Percentiles rank a stretch among this genome's conserved stretches.
Conservation (phyloP, 2,888 invertebrate species). For the Drosophila macrospina region DNA sequence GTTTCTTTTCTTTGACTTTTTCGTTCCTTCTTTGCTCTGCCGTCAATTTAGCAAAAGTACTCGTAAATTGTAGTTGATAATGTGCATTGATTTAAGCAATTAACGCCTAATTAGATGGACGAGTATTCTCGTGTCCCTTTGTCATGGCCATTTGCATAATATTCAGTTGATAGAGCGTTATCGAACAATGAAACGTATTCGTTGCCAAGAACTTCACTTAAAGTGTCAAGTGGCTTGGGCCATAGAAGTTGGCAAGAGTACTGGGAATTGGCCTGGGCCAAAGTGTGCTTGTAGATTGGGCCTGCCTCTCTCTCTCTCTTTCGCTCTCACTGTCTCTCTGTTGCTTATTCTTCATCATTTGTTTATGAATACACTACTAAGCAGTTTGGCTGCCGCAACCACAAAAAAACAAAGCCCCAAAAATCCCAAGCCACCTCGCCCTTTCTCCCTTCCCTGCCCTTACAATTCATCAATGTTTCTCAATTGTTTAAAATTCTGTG, state of each 20-base stretch:
- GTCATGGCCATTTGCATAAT: constrained; percentile 55
- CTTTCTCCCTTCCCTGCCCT: neutral
- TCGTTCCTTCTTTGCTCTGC: constrained; percentile 1
- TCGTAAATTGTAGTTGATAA: constrained; percentile 38
- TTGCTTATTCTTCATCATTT: constrained; percentile 63
- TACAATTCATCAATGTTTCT: constrained; percentile 43
- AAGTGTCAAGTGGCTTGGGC: constrained; percentile 71
- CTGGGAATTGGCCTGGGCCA: neutral
- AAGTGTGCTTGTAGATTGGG: constrained; percentile 4
- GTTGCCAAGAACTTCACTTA: constrained; percentile 45
- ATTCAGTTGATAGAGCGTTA: constrained; percentile 24
- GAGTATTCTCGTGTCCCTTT: constrained; percentile 5
- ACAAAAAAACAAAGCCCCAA: neutral
- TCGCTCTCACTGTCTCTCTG: neutral
- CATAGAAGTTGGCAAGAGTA: constrained; percentile 7
- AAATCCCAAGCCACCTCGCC: neutral
- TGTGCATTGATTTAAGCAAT: constrained; percentile 69
- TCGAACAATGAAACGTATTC: constrained; percentile 27
- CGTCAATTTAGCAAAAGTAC: constrained; percentile 42
- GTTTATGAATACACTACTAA: constrained; percentile 77
- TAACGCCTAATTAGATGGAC: constrained; percentile 69
- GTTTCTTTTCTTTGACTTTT: constrained; percentile 1
- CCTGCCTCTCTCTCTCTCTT: neutral
- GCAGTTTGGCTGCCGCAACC: constrained; percentile 37
- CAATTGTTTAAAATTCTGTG: constrained; percentile 75